Base-by-base conservation (phyloP, 2,113 vertebrate genomes). In the Psettodes erumei region DNA sequence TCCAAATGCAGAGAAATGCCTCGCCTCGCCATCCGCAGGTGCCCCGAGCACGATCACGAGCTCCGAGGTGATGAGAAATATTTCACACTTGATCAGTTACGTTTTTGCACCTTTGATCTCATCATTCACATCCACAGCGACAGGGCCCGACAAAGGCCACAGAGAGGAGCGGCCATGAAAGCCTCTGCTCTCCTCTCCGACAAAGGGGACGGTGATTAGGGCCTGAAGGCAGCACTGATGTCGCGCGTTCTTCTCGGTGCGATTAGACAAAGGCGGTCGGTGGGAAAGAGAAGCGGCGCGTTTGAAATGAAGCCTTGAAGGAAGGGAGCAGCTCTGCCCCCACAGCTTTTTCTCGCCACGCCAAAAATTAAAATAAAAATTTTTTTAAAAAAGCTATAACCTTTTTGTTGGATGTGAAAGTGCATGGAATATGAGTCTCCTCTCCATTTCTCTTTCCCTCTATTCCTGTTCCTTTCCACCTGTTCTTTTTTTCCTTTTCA, bases 51-150 rank as follows among this genome's bases (percentile, higher is more conserved):
- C 62, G 83, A 80, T 84, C 66, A 23, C 62, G 25, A n/a, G n/a
- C 75, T 66, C 51, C 8, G 48, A 79, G 65, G 69, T 55, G 79
- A 81, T 79, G 71, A 81, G 61, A 75, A 54, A 63, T 59, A 71
- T 77, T 81, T 65, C 19, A 42, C 71, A 78, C 73, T 88, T 72
- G 76, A 90, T 90, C 90, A 71, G 71, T 86, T 69, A 54, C 81
- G 75, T 84, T 85, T 65, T 51, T 58, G 67, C 25, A 16, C 84
- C 84, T 91, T 92, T 92, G 85, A 92, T 90, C 88, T 89, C 38
- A 30, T 82, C 65, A 19, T 84, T 81, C 50, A 61, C 59, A 74
- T 78, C 47, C 56, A 47, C 58, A 19, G 48, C 9, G 60, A 61
- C 8, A 4, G 77, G 55, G 54, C 76, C 64, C 75, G 82, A 69